Percentiles rank a stretch among this genome's conserved stretches.
phyloP scores from a whole-genome alignment of 2,113 vertebrate species.

The Otocyon megalotis region DNA sequence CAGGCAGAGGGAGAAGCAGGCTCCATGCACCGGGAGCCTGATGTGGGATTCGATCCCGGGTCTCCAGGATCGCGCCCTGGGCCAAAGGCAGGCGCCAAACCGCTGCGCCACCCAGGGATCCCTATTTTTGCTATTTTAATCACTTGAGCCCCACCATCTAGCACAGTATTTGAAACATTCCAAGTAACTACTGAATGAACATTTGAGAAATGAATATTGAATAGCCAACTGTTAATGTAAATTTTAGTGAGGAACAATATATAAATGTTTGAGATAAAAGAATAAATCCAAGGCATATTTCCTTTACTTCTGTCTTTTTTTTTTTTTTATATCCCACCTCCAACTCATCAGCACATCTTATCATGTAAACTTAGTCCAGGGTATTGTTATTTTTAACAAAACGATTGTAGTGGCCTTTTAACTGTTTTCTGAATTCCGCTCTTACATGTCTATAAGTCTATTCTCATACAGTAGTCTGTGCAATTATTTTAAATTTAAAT shows the following conservation, averaged over 20 bases:
- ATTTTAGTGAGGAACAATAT: neutral
- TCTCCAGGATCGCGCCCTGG: too few species aligned
- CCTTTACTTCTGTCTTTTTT: neutral
- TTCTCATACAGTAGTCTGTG: neutral
- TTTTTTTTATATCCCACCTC: too few species aligned
- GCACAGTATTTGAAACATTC: neutral
- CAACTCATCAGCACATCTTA: neutral
- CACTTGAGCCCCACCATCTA: neutral
- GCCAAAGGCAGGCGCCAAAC: too few species aligned
- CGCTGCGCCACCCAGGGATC: too few species aligned
- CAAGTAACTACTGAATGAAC: neutral
- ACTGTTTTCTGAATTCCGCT: neutral
- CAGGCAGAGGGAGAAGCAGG: too few species aligned
- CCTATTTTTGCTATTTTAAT: neutral
- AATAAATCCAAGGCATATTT: neutral
- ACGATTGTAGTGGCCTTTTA: neutral
- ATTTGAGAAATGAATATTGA: neutral
- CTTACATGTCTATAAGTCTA: neutral
- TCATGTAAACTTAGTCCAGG: neutral
- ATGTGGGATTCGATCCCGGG: too few species aligned
- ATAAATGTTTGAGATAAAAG: neutral
- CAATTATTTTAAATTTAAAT: conserved; percentile 30
- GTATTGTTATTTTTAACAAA: neutral
- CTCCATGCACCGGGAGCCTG: too few species aligned
- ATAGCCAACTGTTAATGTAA: neutral